phyloP scores from a whole-genome alignment of 2,797 vertebrate genomes.

The Megalops cyprinoides region DNA sequence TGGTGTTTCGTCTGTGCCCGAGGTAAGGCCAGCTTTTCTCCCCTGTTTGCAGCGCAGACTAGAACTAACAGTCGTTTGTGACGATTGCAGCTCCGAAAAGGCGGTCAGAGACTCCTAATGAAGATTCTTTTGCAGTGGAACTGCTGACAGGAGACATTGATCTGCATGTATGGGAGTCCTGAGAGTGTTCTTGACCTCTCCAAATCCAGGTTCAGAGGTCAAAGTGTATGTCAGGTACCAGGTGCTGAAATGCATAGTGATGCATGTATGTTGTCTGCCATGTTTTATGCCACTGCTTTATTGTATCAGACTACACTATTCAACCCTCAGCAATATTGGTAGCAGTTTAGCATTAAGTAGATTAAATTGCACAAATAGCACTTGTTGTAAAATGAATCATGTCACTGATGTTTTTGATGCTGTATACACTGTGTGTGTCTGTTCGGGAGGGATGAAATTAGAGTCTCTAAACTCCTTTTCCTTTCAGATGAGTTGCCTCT shows the following conservation, averaged over 20 bases:
- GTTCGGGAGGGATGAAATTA: too few relatives aligned
- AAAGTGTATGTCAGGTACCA: too few relatives aligned
- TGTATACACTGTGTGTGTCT: too few relatives aligned
- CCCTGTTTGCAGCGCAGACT: background rate
- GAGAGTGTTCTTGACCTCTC: too few relatives aligned
- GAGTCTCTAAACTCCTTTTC: background rate
- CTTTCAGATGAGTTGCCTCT: background rate
- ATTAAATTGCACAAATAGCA: background rate
- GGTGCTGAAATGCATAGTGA: background rate
- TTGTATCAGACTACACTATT: too few relatives aligned
- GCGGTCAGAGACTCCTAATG: background rate
- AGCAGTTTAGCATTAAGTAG: background rate
- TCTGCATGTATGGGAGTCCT: too few relatives aligned
- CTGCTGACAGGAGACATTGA: too few relatives aligned
- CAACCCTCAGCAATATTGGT: background rate
- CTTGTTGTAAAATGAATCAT: background rate
- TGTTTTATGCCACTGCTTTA: too few relatives aligned
- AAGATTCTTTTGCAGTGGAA: background rate
- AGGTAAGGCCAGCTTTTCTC: slow-evolving; percentile 79
- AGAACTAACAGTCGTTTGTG: background rate
- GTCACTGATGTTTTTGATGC: background rate
- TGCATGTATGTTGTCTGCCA: too few relatives aligned
- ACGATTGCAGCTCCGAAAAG: background rate
- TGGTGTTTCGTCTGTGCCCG: slow-evolving; percentile 99
- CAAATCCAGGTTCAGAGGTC: too few relatives aligned